Evolutionary conservation across 2,113 vertebrate genomes (phyloP).

Genomic region (Madoqua kirkii): DNA sequence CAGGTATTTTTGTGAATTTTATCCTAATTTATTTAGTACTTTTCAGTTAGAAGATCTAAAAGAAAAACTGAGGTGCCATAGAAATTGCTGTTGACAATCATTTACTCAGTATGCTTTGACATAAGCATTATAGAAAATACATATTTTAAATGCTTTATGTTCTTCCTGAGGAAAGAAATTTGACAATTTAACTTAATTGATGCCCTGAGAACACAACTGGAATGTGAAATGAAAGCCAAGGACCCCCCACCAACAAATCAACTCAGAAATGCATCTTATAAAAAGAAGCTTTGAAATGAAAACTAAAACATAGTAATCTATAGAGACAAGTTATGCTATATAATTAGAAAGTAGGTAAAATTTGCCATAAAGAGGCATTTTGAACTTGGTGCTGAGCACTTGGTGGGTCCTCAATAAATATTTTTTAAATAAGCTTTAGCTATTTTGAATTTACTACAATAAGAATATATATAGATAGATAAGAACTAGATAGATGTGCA

Average conservation of each 20-base stretch:
- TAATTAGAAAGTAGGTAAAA: slow-evolving; percentile 27
- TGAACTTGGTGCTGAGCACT: not conserved
- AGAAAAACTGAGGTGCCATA: slow-evolving; percentile 43
- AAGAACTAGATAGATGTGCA: not conserved
- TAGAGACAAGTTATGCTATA: not conserved
- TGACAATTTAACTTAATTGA: slow-evolving; percentile 65
- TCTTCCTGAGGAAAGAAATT: slow-evolving; percentile 56
- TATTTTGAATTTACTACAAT: not conserved
- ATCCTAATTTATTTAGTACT: slow-evolving; percentile 25
- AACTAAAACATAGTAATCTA: slow-evolving; percentile 69
- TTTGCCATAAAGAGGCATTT: not conserved
- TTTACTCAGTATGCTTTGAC: slow-evolving; percentile 41
- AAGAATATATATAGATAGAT: not conserved
- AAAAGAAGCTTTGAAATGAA: slow-evolving; percentile 70
- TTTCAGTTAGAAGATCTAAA: slow-evolving; percentile 67
- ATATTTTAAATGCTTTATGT: slow-evolving; percentile 59
- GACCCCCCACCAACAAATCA: slow-evolving; percentile 50
- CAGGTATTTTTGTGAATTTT: slow-evolving; percentile 1
- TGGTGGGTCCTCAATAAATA: not conserved
- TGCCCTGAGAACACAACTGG: slow-evolving; percentile 68
- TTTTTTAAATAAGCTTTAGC: not conserved
- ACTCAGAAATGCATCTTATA: slow-evolving; percentile 59
- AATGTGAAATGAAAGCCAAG: slow-evolving; percentile 74
- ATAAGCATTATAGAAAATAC: slow-evolving; percentile 55
- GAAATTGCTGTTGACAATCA: slow-evolving; percentile 46